A percentile compares a stretch with the other conserved stretches of the same genome.
phyloP scores from a whole-genome alignment of 1,140 invertebrate species.

The Drosophila mojavensis region DNA sequence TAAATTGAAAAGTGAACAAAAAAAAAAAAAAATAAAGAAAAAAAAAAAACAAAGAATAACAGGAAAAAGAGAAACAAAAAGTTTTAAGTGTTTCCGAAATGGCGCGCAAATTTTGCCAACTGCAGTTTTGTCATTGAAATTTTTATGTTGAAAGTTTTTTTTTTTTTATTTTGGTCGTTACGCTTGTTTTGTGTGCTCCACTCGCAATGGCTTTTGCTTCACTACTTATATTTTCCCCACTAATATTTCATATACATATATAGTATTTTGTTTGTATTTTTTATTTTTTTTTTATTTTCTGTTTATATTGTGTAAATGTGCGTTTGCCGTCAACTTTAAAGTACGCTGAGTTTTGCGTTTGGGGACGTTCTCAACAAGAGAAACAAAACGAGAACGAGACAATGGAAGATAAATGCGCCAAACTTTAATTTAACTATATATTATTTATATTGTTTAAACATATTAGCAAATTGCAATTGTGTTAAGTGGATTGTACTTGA shows the following conservation, averaged over 20 bases:
- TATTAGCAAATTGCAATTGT: background rate
- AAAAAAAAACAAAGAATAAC: background rate
- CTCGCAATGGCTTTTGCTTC: conserved; percentile 10
- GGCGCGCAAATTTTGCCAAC: conserved; percentile 42
- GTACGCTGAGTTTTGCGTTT: conserved; percentile 1
- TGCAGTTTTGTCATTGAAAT: conserved; percentile 57
- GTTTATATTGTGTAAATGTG: conserved; percentile 15
- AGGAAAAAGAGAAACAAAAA: conserved; percentile 18
- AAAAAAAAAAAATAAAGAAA: background rate
- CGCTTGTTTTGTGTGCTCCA: conserved; percentile 24
- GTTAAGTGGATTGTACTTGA: background rate
- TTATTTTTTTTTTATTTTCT: too few relatives aligned
- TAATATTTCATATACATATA: background rate
- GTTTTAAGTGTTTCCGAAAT: conserved; percentile 55
- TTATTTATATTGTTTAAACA: background rate
- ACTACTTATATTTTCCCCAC: conserved; percentile 2
- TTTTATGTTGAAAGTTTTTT: conserved; percentile 36
- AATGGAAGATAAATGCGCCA: background rate
- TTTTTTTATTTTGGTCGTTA: conserved; percentile 23
- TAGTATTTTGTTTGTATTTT: too few relatives aligned
- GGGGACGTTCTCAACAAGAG: background rate
- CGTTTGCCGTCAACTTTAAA: conserved; percentile 9
- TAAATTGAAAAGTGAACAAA: background rate
- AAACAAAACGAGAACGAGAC: too few relatives aligned
- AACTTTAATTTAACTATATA: background rate